Evolutionary conservation across 2,113 vertebrate species (phyloP).

Genomic region (Ctenodactylus gundi): DNA sequence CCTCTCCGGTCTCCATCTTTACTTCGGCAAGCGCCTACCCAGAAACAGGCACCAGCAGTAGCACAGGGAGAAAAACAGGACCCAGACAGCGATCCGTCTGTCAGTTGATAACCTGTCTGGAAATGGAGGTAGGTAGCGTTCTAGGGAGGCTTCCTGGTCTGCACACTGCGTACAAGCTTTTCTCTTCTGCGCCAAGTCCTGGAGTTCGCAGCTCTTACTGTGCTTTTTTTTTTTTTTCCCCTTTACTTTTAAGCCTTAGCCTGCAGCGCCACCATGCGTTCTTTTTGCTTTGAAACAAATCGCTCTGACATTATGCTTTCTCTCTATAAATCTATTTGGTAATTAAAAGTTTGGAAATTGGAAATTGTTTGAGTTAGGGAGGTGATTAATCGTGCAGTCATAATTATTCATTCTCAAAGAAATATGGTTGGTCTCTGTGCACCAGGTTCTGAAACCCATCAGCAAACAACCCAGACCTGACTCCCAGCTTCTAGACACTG

Average conservation of each 20-base stretch:
- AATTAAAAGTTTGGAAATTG: slow-evolving; percentile 10
- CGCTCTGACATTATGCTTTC: not conserved
- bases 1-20: slow-evolving; percentile 46
- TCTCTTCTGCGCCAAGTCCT: not conserved
- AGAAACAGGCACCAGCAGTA: not conserved
- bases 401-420: not conserved
- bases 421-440: not conserved
- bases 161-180: not conserved
- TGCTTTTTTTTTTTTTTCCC: not conserved
- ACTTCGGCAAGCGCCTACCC: not conserved
- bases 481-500: not conserved
- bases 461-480: not conserved
- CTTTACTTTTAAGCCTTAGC: slow-evolving; percentile 52
- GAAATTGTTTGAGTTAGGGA: not conserved
- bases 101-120: not conserved
- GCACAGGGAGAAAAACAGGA: not conserved
- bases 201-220: not conserved
- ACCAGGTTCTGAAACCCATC: not conserved
- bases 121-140: not conserved
- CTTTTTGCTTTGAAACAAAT: not conserved
- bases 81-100: not conserved
- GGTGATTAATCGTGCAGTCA: not conserved
- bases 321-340: not conserved
- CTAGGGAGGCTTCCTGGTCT: not conserved
- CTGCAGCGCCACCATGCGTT: slow-evolving; percentile 75